Percentiles rank a stretch among this genome's conserved stretches.
phyloP scores from a whole-genome alignment of 2,113 vertebrate genomes.

The Nematolebias whitei region DNA sequence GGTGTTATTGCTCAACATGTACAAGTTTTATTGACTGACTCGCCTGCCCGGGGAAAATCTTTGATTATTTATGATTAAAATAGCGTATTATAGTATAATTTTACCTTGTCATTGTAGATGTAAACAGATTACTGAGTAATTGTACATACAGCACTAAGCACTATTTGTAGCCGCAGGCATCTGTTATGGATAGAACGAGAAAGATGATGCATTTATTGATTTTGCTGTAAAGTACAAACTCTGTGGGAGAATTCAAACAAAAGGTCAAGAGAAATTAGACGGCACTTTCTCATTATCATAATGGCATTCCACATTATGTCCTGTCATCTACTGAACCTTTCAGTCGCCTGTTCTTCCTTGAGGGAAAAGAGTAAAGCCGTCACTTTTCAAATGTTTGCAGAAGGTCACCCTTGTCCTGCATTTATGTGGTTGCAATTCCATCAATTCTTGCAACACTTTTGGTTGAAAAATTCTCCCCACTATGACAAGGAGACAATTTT shows the following conservation, averaged over 20 bases:
- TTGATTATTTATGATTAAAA: slow-evolving; percentile 35
- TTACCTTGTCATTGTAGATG: slow-evolving; percentile 26
- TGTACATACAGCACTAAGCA: slow-evolving; percentile 22
- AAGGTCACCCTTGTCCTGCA: slow-evolving; percentile 20
- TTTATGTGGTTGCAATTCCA: slow-evolving; percentile 8
- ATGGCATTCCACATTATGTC: slow-evolving; percentile 51
- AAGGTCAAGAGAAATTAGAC: slow-evolving; percentile 70
- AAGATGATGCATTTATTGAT: slow-evolving; percentile 64
- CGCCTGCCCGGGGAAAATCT: slow-evolving; percentile 22
- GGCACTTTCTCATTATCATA: slow-evolving; percentile 58
- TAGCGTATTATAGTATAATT: slow-evolving; percentile 17
- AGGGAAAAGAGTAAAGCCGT: slow-evolving; percentile 30
- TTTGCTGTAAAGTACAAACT: slow-evolving; percentile 58
- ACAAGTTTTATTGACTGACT: slow-evolving; percentile 47
- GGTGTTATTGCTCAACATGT: slow-evolving; percentile 25
- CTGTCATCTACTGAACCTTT: slow-evolving; percentile 33
- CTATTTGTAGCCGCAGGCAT: slow-evolving; percentile 36
- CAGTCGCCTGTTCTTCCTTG: slow-evolving; percentile 6
- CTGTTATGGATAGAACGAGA: slow-evolving; percentile 36
- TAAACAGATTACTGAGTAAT: slow-evolving; percentile 30
- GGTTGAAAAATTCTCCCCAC: slow-evolving; percentile 12
- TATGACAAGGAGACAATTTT: background rate
- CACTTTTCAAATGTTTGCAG: slow-evolving; percentile 17
- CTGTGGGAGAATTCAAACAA: slow-evolving; percentile 59
- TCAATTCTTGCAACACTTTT: background rate